A percentile compares a stretch with the other conserved stretches of the same genome.
phyloP scores from a whole-genome alignment of 2,113 vertebrate species.

The Panurus biarmicus region DNA sequence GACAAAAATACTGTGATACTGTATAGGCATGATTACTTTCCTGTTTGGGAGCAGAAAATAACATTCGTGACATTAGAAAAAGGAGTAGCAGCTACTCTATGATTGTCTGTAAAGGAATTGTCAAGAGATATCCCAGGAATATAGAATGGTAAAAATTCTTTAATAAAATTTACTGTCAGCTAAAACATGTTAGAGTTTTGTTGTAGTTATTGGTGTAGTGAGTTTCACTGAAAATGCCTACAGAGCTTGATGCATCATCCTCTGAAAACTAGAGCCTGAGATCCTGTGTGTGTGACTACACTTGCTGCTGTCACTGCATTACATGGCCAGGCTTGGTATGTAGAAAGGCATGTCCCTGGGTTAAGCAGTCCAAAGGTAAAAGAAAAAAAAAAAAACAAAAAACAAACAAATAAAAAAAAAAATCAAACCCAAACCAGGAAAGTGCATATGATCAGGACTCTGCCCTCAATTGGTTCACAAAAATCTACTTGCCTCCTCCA shows the following conservation, averaged over 20 bases:
- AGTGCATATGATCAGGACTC: neutral
- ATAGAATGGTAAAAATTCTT: neutral
- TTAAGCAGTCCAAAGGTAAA: slow-evolving; percentile 37
- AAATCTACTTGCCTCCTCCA: slow-evolving; percentile 26
- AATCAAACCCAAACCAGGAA: neutral
- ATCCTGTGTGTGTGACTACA: neutral
- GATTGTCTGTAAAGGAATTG: neutral
- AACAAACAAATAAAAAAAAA: too few species aligned
- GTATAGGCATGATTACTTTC: neutral
- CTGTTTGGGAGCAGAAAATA: slow-evolving; percentile 3
- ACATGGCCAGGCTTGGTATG: neutral
- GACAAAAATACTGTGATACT: neutral
- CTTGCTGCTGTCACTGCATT: neutral
- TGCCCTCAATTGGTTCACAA: neutral
- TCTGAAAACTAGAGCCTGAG: neutral
- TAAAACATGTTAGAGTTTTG: neutral
- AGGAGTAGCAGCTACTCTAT: neutral
- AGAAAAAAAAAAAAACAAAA: neutral
- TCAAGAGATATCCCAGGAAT: neutral
- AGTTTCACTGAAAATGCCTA: neutral
- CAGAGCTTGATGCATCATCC: neutral
- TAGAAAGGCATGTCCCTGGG: neutral
- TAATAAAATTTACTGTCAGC: neutral
- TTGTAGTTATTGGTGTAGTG: neutral
- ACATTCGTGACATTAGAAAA: neutral